A percentile compares a stretch with the other conserved stretches of the same genome.
phyloP scores from a whole-genome alignment of 2,888 invertebrate species.

The Standfussiana lucernea region DNA sequence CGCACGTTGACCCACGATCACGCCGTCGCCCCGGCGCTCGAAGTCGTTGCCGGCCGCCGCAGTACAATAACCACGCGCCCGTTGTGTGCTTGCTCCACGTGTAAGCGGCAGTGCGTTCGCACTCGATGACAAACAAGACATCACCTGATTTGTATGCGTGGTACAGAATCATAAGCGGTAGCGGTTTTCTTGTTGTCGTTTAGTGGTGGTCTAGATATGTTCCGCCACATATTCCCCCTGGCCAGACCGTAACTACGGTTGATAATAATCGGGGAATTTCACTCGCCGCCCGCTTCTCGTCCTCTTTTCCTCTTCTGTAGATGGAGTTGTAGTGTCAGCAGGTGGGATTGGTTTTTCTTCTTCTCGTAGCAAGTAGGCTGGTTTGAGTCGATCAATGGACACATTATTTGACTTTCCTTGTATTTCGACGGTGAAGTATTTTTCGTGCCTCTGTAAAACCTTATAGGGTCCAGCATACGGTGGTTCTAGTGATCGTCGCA shows the following conservation, averaged over 20 bases:
- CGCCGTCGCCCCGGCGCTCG: too few species aligned
- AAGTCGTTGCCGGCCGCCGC: too few species aligned
- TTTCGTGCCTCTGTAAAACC: background rate
- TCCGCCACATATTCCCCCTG: too few species aligned
- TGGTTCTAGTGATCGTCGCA: background rate
- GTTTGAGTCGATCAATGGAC: background rate
- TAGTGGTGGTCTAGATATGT: too few species aligned
- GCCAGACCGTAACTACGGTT: constrained; percentile 2
- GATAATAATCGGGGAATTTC: background rate
- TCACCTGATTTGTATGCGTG: too few species aligned
- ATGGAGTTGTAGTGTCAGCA: background rate
- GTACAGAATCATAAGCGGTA: too few species aligned
- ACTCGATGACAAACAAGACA: too few species aligned
- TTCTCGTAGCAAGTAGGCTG: background rate
- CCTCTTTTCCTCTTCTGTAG: background rate
- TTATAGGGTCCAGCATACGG: background rate
- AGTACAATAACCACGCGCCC: too few species aligned
- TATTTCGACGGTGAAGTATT: background rate
- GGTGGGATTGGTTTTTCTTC: background rate
- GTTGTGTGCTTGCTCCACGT: too few species aligned
- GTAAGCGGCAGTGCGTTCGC: too few species aligned
- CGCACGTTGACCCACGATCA: too few species aligned
- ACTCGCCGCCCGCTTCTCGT: constrained; percentile 1
- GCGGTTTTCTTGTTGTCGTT: too few species aligned
- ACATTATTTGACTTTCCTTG: background rate